These are phyloP conservation scores for Drosophila seclusa DNA, from an alignment of 2,888 invertebrate species.

Conservation along the genomic window DNA sequence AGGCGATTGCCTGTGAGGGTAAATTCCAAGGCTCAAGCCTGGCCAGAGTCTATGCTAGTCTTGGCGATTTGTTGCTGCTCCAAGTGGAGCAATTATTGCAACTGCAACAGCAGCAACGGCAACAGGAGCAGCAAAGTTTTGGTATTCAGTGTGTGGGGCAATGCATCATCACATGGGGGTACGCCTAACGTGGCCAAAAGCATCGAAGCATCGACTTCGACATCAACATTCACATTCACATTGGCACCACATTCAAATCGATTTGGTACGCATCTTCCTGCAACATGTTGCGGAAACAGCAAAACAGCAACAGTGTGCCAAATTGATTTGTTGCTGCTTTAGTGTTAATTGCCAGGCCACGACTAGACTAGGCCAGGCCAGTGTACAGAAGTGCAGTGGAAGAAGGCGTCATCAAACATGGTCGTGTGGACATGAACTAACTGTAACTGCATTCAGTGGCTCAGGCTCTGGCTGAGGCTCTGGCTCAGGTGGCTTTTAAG, in stretches of 20 bases:
- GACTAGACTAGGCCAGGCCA: constrained; percentile 38
- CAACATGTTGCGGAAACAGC: constrained; percentile 75
- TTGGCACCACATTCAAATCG: constrained; percentile 75
- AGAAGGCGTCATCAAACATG: constrained; percentile 46
- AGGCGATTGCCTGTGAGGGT: constrained; percentile 54
- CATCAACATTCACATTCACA: constrained; percentile 34
- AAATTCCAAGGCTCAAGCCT: constrained; percentile 56
- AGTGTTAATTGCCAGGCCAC: constrained; percentile 79
- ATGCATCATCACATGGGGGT: constrained; percentile 61
- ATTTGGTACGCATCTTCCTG: constrained; percentile 82
- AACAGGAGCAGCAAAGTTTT: constrained; percentile 45
- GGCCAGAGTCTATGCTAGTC: constrained; percentile 31
- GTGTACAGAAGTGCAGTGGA: constrained; percentile 24
- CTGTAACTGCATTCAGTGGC: constrained; percentile 64
- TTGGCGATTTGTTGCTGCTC: constrained; percentile 62
- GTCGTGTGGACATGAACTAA: constrained; percentile 72
- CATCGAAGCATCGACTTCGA: constrained; percentile 18
- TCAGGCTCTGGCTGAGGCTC: constrained; percentile 3
- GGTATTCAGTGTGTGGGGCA: constrained; percentile 46
- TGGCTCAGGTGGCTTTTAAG: constrained; percentile 56
- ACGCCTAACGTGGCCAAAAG: constrained; percentile 32
- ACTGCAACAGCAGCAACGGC: constrained; percentile 31
- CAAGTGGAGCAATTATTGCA: constrained; percentile 82
- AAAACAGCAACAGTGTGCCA: constrained; percentile 69
- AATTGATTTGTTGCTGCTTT: constrained; percentile 80